phyloP scores from a whole-genome alignment of 2,113 vertebrate species.

The Calyptommatus sinebrachiatus region DNA sequence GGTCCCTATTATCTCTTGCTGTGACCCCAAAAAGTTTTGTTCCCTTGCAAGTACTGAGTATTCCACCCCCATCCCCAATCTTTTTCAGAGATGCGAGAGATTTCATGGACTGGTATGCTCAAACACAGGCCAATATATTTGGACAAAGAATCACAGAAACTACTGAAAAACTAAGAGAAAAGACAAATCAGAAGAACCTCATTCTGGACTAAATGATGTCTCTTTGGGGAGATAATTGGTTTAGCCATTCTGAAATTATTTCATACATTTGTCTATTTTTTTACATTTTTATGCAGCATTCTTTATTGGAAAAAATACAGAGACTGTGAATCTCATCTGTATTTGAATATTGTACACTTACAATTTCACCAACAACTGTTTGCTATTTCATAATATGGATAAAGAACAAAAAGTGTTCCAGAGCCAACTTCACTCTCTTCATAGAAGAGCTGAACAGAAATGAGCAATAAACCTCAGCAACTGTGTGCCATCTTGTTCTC shows the following conservation, averaged over 20 bases:
- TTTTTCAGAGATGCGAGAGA: slow-evolving; percentile 60
- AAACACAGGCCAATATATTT: slow-evolving; percentile 35
- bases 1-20: slow-evolving; percentile 8
- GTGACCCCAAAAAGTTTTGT: background rate
- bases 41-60: slow-evolving; percentile 16
- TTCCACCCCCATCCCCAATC: no score
- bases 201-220: slow-evolving; percentile 50
- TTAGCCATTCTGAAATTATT: background rate
- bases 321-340: background rate
- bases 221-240: background rate
- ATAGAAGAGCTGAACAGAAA: background rate
- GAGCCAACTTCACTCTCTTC: background rate
- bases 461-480: background rate
- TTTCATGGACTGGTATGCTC: slow-evolving; percentile 34
- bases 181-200: slow-evolving; percentile 53
- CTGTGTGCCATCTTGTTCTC: background rate
- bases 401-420: background rate
- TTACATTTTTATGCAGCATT: background rate
- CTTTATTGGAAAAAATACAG: background rate
- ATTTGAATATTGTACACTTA: background rate
- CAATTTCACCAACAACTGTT: background rate
- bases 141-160: slow-evolving; percentile 53
- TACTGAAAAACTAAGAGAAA: slow-evolving; percentile 57
- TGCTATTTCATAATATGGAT: background rate
- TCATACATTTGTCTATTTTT: background rate